Evolutionary conservation across 2,888 invertebrate species (phyloP).

Genomic region (Pristionchus entomophagus): DNA sequence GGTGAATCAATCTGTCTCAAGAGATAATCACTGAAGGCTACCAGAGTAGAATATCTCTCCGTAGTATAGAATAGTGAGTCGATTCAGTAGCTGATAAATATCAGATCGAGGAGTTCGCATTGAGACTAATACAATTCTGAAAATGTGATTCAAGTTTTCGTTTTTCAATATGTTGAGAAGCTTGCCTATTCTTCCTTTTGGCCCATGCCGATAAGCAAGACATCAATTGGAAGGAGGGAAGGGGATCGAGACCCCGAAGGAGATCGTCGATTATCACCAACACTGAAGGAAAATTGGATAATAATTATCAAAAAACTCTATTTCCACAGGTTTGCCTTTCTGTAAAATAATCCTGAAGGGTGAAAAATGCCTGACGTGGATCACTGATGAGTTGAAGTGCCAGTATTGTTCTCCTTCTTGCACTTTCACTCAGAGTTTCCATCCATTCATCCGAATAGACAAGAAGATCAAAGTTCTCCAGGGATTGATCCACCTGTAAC

Average conservation of each 20-base stretch:
- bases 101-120: slow-evolving; percentile 94
- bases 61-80: slow-evolving; percentile 90
- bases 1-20: too few relatives aligned
- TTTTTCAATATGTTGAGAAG: too few relatives aligned
- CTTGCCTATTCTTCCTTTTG: slow-evolving; percentile 22
- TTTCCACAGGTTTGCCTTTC: background rate
- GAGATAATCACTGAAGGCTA: background rate
- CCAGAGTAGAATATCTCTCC: slow-evolving; percentile 84
- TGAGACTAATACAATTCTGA: slow-evolving; percentile 88
- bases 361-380: slow-evolving; percentile 83
- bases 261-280: slow-evolving; percentile 84
- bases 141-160: background rate
- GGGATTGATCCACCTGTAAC: slow-evolving; percentile 82
- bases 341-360: background rate
- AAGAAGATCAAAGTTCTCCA: slow-evolving; percentile 92
- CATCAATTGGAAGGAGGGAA: slow-evolving; percentile 93
- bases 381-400: slow-evolving; percentile 93
- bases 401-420: slow-evolving; percentile 90
- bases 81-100: slow-evolving; percentile 94
- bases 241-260: slow-evolving; percentile 92
- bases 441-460: slow-evolving; percentile 87
- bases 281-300: slow-evolving; percentile 56
- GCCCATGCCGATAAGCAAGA: slow-evolving; percentile 83
- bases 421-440: slow-evolving; percentile 89
- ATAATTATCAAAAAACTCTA: too few relatives aligned